Evolutionary conservation across 1,140 invertebrate genomes (phyloP).

Genomic region (Coboldia fuscipes): DNA sequence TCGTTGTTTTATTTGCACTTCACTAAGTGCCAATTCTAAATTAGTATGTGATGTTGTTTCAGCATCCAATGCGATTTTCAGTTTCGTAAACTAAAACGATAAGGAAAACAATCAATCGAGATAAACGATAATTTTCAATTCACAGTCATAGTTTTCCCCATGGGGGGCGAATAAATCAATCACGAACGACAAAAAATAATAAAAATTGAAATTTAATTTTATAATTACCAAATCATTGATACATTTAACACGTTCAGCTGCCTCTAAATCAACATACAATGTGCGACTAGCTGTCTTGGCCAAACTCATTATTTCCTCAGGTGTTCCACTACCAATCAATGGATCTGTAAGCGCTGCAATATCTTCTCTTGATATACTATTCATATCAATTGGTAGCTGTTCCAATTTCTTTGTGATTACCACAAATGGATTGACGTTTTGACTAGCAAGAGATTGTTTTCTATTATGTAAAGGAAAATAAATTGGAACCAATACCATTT

Average conservation of each 20-base stretch:
- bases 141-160: too few relatives aligned
- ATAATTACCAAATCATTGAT: slow-evolving; percentile 41
- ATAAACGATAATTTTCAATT: too few relatives aligned
- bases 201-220: neutral
- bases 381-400: slow-evolving; percentile 10
- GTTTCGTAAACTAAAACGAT: slow-evolving; percentile 11
- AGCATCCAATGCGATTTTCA: slow-evolving; percentile 15
- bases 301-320: slow-evolving; percentile 46
- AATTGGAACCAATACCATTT: neutral
- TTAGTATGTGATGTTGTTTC: slow-evolving; percentile 11
- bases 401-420: slow-evolving; percentile 15
- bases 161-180: neutral
- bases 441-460: slow-evolving; percentile 14
- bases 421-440: slow-evolving; percentile 12
- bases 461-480: slow-evolving; percentile 4
- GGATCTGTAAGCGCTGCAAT: slow-evolving; percentile 14
- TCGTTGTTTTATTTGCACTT: neutral
- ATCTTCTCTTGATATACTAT: slow-evolving; percentile 12
- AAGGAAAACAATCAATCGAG: neutral
- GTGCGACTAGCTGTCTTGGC: slow-evolving; percentile 53
- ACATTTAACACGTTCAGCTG: slow-evolving; percentile 33
- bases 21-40: neutral
- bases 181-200: neutral
- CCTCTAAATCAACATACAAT: slow-evolving; percentile 35
- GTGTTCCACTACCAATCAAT: slow-evolving; percentile 9